phyloP scores from a whole-genome alignment of 2,888 invertebrate genomes.

The Drosophila mulleri region DNA sequence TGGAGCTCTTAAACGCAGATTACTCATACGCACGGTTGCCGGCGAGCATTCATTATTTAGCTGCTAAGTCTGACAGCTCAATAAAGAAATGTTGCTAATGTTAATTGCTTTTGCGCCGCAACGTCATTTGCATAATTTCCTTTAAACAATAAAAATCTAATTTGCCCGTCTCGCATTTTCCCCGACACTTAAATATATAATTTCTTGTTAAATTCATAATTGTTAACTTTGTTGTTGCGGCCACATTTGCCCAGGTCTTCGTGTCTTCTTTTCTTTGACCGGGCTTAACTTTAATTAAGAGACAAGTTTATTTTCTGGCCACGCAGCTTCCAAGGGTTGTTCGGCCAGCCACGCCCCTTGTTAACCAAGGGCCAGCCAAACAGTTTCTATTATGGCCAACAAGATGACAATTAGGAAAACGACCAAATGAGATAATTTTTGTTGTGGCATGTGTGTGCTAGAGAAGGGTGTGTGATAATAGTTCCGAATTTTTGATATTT shows the following conservation, averaged over 20 bases:
- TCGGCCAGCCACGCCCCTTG: not conserved
- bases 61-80: slow-evolving; percentile 51
- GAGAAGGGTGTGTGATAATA: not conserved
- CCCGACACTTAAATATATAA: slow-evolving; percentile 73
- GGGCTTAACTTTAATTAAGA: slow-evolving; percentile 85
- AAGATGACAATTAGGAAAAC: not conserved
- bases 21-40: slow-evolving; percentile 81
- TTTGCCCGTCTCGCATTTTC: slow-evolving; percentile 57
- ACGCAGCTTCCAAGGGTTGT: slow-evolving; percentile 26
- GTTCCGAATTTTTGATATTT: no score
- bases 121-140: slow-evolving; percentile 82
- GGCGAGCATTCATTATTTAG: slow-evolving; percentile 63
- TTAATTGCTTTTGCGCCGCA: slow-evolving; percentile 70
- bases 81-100: slow-evolving; percentile 57
- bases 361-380: slow-evolving; percentile 1
- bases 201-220: slow-evolving; percentile 84
- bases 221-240: slow-evolving; percentile 73
- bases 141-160: slow-evolving; percentile 83
- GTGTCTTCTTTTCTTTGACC: slow-evolving; percentile 33
- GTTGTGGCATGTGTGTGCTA: no score
- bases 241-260: slow-evolving; percentile 43
- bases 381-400: slow-evolving; percentile 14
- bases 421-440: not conserved
- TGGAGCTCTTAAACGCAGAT: slow-evolving; percentile 74
- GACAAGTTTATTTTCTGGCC: slow-evolving; percentile 63